These are phyloP conservation scores for Corvus hawaiiensis DNA, from an alignment of 2,113 vertebrate species.

Conservation along the genomic window DNA sequence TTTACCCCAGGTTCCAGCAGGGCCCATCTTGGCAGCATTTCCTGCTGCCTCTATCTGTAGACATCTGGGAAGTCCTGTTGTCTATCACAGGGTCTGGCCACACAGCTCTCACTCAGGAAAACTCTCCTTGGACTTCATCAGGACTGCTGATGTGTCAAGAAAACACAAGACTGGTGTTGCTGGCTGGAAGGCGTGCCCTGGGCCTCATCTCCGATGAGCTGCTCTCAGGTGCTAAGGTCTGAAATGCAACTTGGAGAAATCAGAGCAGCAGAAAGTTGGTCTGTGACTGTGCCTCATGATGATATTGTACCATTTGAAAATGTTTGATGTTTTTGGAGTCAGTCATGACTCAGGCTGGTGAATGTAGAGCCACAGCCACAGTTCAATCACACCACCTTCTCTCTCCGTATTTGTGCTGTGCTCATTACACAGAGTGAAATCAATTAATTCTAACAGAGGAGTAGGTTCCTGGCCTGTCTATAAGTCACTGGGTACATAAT, in stretches of 20 bases:
- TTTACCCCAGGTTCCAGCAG: neutral
- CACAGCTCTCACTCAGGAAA: neutral
- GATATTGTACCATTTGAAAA: neutral
- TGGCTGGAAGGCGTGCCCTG: neutral
- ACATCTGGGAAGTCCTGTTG: neutral
- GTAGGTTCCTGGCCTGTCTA: conserved; percentile 32
- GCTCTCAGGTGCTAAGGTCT: neutral
- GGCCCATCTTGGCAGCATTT: neutral
- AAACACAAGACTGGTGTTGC: neutral
- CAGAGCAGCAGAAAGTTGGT: neutral
- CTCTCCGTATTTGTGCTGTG: neutral
- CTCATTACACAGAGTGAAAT: conserved; percentile 51
- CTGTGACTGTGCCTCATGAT: neutral
- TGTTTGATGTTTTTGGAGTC: neutral
- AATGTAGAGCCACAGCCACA: neutral
- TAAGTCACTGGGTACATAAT: conserved; percentile 60
- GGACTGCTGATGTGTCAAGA: neutral
- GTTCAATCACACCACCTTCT: conserved; percentile 32
- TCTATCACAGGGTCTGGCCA: neutral
- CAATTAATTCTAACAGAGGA: conserved; percentile 61
- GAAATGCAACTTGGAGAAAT: neutral
- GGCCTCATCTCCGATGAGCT: neutral
- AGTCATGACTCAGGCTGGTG: neutral
- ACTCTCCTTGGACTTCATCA: neutral
- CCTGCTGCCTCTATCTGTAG: neutral